These are phyloP conservation scores for Montipora capitata DNA, from an alignment of 92 coral and sea anemone species.

Conservation along the genomic window DNA sequence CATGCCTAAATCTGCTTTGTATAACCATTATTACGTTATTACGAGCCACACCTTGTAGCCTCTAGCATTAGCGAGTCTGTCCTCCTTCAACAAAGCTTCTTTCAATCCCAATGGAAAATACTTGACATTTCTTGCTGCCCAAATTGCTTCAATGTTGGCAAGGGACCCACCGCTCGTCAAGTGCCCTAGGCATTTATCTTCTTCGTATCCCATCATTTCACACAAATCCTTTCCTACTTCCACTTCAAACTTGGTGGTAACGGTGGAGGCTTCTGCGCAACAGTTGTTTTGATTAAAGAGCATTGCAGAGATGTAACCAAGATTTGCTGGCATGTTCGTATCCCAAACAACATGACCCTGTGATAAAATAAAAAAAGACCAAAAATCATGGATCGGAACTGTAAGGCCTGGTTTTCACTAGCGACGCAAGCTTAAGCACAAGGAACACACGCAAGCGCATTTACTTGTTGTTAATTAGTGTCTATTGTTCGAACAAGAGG, in stretches of 20 bases:
- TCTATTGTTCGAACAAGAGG: too few relatives aligned
- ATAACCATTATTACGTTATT: background rate
- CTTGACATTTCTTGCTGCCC: constrained; percentile 93
- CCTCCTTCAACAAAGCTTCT: constrained; percentile 83
- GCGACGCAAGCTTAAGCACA: too few relatives aligned
- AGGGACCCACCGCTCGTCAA: constrained; percentile 83
- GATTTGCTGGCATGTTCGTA: constrained; percentile 86
- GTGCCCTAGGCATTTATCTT: constrained; percentile 75
- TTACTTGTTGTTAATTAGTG: too few relatives aligned
- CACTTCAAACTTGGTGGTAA: constrained; percentile 85
- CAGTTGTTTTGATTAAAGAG: constrained; percentile 92
- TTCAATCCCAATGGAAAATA: constrained; percentile 82
- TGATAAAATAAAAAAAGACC: background rate
- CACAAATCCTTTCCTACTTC: constrained; percentile 85
- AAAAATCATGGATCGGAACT: too few relatives aligned
- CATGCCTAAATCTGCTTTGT: too few relatives aligned
- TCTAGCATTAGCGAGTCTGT: constrained; percentile 67
- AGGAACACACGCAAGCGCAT: too few relatives aligned
- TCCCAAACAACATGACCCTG: constrained; percentile 95
- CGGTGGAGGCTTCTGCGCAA: constrained; percentile 78
- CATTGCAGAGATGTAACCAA: constrained; percentile 88
- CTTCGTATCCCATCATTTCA: constrained; percentile 93
- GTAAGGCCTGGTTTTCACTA: background rate
- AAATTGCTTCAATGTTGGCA: constrained; percentile 96
- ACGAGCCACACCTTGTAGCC: constrained; percentile 28